phyloP scores from a whole-genome alignment of 2,113 vertebrate species.

The Phasianus colchicus region DNA sequence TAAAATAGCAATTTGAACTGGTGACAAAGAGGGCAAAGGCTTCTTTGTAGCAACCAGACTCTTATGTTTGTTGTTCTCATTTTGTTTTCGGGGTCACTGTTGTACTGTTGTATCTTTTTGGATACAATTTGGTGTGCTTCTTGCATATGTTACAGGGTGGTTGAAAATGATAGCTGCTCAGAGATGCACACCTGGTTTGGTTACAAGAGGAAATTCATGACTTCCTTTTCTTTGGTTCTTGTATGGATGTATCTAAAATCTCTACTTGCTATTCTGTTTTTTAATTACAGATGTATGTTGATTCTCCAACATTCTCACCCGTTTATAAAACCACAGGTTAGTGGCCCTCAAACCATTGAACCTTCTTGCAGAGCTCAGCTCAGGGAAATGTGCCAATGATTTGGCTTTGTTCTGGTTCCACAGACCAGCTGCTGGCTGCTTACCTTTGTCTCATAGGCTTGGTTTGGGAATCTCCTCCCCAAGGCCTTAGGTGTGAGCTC shows the following conservation, averaged over 20 bases:
- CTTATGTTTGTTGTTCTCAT: not conserved
- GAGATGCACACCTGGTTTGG: not conserved
- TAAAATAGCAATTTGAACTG: not conserved
- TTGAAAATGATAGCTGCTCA: not conserved
- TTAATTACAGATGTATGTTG: accelerated
- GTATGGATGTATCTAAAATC: not conserved
- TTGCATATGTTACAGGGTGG: not conserved
- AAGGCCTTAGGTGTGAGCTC: not conserved
- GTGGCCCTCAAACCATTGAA: not conserved
- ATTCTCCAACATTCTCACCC: not conserved
- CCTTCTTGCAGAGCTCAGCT: not conserved
- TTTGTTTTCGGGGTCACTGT: not conserved
- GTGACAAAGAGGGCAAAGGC: not conserved
- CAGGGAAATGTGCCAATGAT: not conserved
- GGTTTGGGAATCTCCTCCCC: not conserved
- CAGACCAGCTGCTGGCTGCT: not conserved
- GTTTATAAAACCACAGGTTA: not conserved
- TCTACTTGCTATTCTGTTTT: not conserved
- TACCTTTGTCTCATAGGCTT: not conserved
- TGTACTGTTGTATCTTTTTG: not conserved
- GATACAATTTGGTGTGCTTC: not conserved
- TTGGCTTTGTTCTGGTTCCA: not conserved
- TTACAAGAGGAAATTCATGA: not conserved
- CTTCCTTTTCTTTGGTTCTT: not conserved
- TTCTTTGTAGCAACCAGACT: not conserved